Percentiles rank a stretch among this genome's conserved stretches.
phyloP scores from a whole-genome alignment of 2,888 invertebrate species.

The Nemapogon koenigi region DNA sequence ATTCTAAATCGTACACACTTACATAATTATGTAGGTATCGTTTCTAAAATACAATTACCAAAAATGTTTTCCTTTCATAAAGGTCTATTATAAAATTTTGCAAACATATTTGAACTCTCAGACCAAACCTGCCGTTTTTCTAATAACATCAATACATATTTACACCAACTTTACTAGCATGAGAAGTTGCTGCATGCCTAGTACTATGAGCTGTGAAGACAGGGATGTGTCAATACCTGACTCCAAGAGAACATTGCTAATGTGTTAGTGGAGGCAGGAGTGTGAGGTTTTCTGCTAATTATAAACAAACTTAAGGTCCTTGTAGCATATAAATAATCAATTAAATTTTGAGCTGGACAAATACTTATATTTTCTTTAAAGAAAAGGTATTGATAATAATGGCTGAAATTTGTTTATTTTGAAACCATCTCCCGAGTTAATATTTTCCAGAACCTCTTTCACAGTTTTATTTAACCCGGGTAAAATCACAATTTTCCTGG shows the following conservation, averaged over 20 bases:
- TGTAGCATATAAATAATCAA: not conserved
- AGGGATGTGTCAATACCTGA: constrained; percentile 10
- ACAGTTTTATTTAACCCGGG: constrained; percentile 2
- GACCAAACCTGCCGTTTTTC: constrained; percentile 8
- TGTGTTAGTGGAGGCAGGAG: constrained; percentile 6
- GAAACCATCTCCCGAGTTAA: not conserved
- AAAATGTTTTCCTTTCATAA: not conserved
- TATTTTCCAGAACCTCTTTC: constrained; percentile 3
- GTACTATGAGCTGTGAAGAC: constrained; percentile 12
- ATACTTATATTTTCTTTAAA: not conserved
- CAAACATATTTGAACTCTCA: constrained; percentile 1
- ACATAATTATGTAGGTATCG: too few species aligned
- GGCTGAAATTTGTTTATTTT: not conserved
- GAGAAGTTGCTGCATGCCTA: constrained; percentile 13
- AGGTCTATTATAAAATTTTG: constrained; percentile 8
- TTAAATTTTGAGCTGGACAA: not conserved
- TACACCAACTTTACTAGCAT: constrained; percentile 6
- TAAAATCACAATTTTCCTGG: not conserved
- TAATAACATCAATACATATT: constrained; percentile 6
- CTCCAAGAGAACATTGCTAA: constrained; percentile 1
- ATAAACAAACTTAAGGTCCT: constrained; percentile 3
- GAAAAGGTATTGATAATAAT: not conserved
- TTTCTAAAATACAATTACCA: not conserved
- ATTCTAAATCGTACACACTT: too few species aligned
- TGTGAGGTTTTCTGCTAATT: constrained; percentile 9